Evolutionary conservation across 1,140 invertebrate genomes (phyloP), one percentile per base, ranked within the genome.

Genomic region (Holcopasites calliopsidis): DNA sequence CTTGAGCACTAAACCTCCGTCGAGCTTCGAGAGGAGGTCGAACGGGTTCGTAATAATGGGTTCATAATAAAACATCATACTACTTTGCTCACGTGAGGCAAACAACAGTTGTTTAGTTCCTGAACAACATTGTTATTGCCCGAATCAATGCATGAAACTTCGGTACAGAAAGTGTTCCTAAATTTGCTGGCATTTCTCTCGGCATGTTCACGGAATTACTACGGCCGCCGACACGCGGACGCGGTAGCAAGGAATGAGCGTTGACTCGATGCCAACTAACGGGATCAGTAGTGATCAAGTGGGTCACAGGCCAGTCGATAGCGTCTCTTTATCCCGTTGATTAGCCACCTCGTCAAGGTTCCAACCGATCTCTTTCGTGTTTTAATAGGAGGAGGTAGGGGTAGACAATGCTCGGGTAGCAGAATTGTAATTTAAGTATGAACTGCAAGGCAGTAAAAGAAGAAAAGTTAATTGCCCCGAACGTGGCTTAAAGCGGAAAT

Each of bases 251-350:
- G 62, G 42, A 31, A 60, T 66, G 18, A 50, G 71, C 26, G 64
- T 74, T 69, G 81, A 83, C 70, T 58, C 52, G 65, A 70, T 69
- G 77, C 54, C 73, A 55, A 70, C 68, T 84, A 84, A 83, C 82
- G 82, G 82, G 72, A 84, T 80, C 77, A 79, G 81, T 84, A 77
- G 82, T 84, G 82, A 82, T 80, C 81, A 83, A 83, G 77, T 83
- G 31, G 82, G 82, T 83, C 80, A 79, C 31, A 61, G 49, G 70
- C n/a, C n/a, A 78, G 64, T 70, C 70, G 80, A 70, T 82, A 73
- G 66, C 44, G 54, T 68, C 80, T 65, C 66, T 83, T 79, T 82
- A 64, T 83, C 74, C 54, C 57, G 18, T 26, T 64, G 64, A 49
- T 52, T 49, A 50, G 42, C 50, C 58, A 57, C 58, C 57, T 16